Evolutionary conservation across 92 coral and sea anemone species (phyloP).

Genomic region (Virgularia gustaviana): DNA sequence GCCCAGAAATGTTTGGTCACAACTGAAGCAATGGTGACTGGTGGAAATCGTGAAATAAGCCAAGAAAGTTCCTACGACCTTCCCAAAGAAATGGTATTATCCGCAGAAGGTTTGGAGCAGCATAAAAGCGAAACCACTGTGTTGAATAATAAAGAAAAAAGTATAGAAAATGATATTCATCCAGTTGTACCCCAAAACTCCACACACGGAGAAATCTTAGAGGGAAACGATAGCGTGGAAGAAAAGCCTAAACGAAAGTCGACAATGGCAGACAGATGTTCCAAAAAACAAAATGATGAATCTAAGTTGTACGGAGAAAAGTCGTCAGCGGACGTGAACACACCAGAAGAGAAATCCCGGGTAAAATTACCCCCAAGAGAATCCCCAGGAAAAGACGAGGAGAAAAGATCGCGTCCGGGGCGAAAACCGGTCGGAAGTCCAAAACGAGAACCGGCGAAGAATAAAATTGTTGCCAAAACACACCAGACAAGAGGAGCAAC

Average conservation of each 20-base stretch:
- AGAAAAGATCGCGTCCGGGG: conserved; percentile 1
- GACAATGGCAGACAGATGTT: not conserved
- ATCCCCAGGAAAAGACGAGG: not conserved
- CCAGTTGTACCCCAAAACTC: too few relatives aligned
- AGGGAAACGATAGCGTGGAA: not conserved
- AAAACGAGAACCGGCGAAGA: not conserved
- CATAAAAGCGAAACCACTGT: too few relatives aligned
- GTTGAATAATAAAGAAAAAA: too few relatives aligned
- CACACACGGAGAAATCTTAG: not conserved
- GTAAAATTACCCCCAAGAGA: not conserved
- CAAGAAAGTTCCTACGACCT: too few relatives aligned
- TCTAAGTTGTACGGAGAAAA: too few relatives aligned
- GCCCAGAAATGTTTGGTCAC: too few relatives aligned
- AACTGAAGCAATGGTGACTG: too few relatives aligned
- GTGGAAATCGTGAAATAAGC: too few relatives aligned
- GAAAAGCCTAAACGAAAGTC: too few relatives aligned
- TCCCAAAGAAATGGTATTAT: too few relatives aligned
- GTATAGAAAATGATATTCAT: too few relatives aligned
- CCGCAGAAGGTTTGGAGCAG: too few relatives aligned
- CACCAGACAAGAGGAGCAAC: conserved; percentile 16
- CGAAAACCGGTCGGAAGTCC: not conserved
- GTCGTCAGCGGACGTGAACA: not conserved
- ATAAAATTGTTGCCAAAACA: not conserved
- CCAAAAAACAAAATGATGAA: not conserved
- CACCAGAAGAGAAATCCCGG: not conserved